Evolutionary conservation across 2,797 vertebrate species (phyloP).

Genomic region (Takifugu rubripes): DNA sequence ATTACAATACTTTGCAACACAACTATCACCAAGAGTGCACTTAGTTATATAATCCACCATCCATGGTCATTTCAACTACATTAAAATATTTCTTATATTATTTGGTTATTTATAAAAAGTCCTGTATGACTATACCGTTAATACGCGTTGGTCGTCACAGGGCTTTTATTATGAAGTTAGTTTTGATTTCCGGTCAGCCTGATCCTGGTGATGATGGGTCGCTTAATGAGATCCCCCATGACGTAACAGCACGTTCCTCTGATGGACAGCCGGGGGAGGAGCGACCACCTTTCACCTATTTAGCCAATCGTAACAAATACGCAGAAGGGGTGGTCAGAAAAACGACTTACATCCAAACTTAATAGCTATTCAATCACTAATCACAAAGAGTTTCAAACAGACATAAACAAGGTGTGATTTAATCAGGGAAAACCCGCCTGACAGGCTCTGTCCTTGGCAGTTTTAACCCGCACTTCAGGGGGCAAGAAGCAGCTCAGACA

Average conservation of each 20-base stretch:
- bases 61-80: too few relatives aligned
- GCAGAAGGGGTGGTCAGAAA: neutral
- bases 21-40: neutral
- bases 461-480: slow-evolving; percentile 27
- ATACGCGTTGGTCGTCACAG: neutral
- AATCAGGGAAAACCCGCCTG: neutral
- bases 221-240: slow-evolving; percentile 19
- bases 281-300: slow-evolving; percentile 63
- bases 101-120: too few relatives aligned
- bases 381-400: neutral
- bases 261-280: slow-evolving; percentile 6
- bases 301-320: slow-evolving; percentile 24
- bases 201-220: neutral
- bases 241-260: slow-evolving; percentile 57
- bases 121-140: neutral
- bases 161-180: slow-evolving; percentile 42
- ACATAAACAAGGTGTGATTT: neutral
- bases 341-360: too few relatives aligned
- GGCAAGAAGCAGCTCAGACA: slow-evolving; percentile 56
- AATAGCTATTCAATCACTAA: neutral
- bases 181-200: slow-evolving; percentile 13
- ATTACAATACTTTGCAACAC: neutral
- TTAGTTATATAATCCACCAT: neutral
- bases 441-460: neutral
- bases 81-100: too few relatives aligned